phyloP scores from a whole-genome alignment of 2,888 invertebrate genomes.

The Ferdinandea cuprea region DNA sequence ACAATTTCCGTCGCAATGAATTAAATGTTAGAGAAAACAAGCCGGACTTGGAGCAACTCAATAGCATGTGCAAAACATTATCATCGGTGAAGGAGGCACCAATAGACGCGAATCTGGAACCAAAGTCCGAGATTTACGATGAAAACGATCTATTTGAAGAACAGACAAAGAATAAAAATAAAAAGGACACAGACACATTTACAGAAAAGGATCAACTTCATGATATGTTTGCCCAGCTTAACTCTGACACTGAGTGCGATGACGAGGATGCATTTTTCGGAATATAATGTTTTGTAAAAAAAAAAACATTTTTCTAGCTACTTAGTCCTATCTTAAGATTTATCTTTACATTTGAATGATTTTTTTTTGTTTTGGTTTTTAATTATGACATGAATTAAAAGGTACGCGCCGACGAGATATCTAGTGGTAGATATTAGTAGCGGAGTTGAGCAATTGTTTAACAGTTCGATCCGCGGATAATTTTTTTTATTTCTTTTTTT shows the following conservation, averaged over 20 bases:
- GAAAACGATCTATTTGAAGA: slow-evolving; percentile 38
- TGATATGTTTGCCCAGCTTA: slow-evolving; percentile 76
- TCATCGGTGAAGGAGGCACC: slow-evolving; percentile 1
- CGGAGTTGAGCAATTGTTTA: no score
- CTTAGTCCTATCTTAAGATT: not conserved
- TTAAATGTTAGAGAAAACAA: slow-evolving; percentile 65
- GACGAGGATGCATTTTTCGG: slow-evolving; percentile 58
- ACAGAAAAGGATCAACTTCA: slow-evolving; percentile 74
- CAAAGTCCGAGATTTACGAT: slow-evolving; percentile 39
- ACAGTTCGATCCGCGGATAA: no score
- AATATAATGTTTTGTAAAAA: not conserved
- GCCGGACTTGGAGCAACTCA: slow-evolving; percentile 53
- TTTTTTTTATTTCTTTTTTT: no score
- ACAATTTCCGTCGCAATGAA: slow-evolving; percentile 55
- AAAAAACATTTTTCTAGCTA: not conserved
- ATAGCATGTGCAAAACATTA: not conserved
- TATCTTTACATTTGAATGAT: no score
- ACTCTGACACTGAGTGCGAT: slow-evolving; percentile 77
- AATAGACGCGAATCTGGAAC: slow-evolving; percentile 40
- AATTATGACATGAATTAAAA: no score
- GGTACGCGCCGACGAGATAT: no score
- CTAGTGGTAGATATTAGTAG: no score
- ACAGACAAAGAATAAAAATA: slow-evolving; percentile 16
- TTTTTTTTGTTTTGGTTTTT: no score
- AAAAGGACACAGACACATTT: slow-evolving; percentile 6